These are phyloP conservation scores for Drosophila seguyi DNA, from an alignment of 1,140 invertebrate species.

Conservation along the genomic window DNA sequence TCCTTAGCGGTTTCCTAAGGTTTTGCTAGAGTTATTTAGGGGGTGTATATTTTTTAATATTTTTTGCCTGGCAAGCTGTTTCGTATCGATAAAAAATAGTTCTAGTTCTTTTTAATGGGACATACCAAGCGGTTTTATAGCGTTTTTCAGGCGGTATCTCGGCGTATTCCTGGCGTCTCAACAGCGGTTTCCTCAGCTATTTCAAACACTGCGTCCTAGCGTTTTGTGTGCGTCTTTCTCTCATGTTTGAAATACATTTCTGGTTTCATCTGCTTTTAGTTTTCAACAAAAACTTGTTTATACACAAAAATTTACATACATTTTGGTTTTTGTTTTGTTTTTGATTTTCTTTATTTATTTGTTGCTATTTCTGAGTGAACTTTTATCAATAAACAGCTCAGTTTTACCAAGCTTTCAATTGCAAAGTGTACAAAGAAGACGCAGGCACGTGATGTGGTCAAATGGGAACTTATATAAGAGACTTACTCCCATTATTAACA, in stretches of 20 bases:
- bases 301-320: slow-evolving; percentile 2
- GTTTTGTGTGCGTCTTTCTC: background rate
- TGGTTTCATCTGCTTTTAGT: slow-evolving; percentile 4
- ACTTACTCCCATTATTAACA: slow-evolving; percentile 40
- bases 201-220: background rate
- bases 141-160: background rate
- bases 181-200: background rate
- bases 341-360: background rate
- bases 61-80: too few relatives aligned
- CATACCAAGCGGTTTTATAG: too few relatives aligned
- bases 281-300: slow-evolving; percentile 31
- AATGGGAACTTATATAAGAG: slow-evolving; percentile 30
- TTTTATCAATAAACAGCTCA: slow-evolving; percentile 2
- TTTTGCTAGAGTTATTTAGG: too few relatives aligned
- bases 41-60: too few relatives aligned
- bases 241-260: background rate
- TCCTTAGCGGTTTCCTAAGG: too few relatives aligned
- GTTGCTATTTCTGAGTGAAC: background rate
- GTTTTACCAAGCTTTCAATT: slow-evolving; percentile 1
- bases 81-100: too few relatives aligned
- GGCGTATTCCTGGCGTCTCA: background rate
- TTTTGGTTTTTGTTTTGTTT: background rate
- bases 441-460: slow-evolving; percentile 32
- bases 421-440: background rate
- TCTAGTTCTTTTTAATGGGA: too few relatives aligned